phyloP scores from a whole-genome alignment of 2,888 invertebrate species.

The Eristalis tenax region DNA sequence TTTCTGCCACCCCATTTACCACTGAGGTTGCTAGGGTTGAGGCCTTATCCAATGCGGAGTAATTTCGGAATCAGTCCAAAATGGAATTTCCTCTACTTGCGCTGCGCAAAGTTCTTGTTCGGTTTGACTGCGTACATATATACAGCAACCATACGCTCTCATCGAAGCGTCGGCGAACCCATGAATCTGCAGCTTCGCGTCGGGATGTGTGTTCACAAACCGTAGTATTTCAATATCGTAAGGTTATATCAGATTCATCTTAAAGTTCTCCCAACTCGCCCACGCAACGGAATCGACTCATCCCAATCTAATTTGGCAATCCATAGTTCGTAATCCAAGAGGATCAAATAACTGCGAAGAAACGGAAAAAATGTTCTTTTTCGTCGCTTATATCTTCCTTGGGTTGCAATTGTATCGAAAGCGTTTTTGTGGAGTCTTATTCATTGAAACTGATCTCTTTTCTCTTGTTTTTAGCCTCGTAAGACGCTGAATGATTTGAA shows the following conservation, averaged over 20 bases:
- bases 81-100: not conserved
- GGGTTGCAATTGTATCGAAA: no score
- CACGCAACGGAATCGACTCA: conserved; percentile 39
- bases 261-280: conserved; percentile 28
- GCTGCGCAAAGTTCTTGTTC: not conserved
- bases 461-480: no score
- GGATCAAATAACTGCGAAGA: no score
- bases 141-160: not conserved
- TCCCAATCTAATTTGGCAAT: no score
- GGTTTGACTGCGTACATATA: conserved; percentile 6
- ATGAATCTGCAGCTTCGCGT: conserved; percentile 34
- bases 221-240: conserved; percentile 36
- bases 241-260: conserved; percentile 23
- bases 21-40: conserved; percentile 2
- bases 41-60: conserved; percentile 2
- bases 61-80: conserved; percentile 2
- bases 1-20: conserved; percentile 10
- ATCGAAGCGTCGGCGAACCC: no score
- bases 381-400: no score
- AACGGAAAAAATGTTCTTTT: no score
- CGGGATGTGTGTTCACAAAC: conserved; percentile 19
- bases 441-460: no score
- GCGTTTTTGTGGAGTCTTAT: no score
- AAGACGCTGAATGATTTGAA: no score
- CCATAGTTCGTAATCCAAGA: no score